Conservation (phyloP, 2,113 vertebrate species). For the Silurus meridionalis region DNA sequence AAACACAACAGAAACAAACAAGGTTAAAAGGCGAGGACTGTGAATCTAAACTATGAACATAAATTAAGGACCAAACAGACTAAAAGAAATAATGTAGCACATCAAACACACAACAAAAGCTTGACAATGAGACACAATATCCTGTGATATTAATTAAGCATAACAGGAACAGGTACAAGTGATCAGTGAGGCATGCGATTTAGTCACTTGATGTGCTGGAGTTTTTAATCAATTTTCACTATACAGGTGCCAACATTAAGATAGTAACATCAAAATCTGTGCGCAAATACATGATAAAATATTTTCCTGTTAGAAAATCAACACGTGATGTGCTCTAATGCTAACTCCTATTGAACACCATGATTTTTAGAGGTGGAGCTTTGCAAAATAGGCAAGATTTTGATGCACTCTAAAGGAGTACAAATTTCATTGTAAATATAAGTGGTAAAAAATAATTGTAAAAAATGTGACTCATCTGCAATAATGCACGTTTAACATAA, state of each 20-base stretch:
- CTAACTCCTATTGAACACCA: background rate
- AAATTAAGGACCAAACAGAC: background rate
- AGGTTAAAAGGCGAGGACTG: background rate
- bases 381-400: background rate
- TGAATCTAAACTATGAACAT: background rate
- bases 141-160: background rate
- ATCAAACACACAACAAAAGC: background rate
- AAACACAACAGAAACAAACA: background rate
- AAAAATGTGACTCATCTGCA: background rate
- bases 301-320: background rate
- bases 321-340: background rate
- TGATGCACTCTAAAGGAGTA: background rate
- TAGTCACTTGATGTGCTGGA: background rate
- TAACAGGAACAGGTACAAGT: background rate
- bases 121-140: background rate
- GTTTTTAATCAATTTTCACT: background rate
- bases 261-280: background rate
- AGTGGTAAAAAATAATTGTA: background rate
- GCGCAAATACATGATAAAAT: background rate
- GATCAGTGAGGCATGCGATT: background rate
- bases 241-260: background rate
- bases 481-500: background rate
- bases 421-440: background rate
- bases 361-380: background rate
- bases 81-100: background rate